Conservation (phyloP, 1,140 invertebrate genomes). For the Aphaenogaster ashmeadi region DNA sequence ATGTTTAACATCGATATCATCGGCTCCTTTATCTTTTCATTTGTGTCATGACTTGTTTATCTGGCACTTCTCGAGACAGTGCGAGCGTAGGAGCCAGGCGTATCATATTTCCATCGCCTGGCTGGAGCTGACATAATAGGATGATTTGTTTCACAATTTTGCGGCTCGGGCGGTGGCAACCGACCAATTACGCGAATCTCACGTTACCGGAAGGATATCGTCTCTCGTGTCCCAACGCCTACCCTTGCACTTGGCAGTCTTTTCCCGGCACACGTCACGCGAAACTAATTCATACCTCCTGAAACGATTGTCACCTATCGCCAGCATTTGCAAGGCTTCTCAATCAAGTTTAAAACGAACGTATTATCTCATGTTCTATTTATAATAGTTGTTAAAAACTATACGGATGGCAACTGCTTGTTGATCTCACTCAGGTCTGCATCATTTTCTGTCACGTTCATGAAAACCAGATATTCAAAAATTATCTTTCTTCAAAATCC, state of each 20-base stretch:
- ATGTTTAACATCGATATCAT: constrained; percentile 17
- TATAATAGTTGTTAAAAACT: constrained; percentile 4
- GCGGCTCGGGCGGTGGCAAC: constrained; percentile 41
- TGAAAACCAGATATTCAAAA: not conserved
- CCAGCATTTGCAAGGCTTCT: not conserved
- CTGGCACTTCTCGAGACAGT: constrained; percentile 28
- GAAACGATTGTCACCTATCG: constrained; percentile 28
- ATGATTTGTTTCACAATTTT: constrained; percentile 62
- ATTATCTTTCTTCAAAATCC: not conserved
- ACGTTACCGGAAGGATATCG: constrained; percentile 49
- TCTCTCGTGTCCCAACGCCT: constrained; percentile 20
- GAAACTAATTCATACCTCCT: constrained; percentile 33
- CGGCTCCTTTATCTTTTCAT: not conserved
- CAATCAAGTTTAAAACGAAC: constrained; percentile 4
- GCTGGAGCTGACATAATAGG: constrained; percentile 58
- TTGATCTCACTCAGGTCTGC: not conserved
- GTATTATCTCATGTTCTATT: not conserved
- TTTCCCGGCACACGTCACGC: not conserved
- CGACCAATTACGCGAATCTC: constrained; percentile 53
- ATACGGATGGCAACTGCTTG: not conserved
- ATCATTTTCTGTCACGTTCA: not conserved
- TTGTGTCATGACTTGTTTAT: constrained; percentile 20
- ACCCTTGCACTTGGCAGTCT: constrained; percentile 56
- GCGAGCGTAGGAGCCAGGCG: constrained; percentile 36
- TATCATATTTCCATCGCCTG: constrained; percentile 57